Evolutionary conservation across 2,888 invertebrate species (phyloP).

Genomic region (Neoitamus cyanurus): DNA sequence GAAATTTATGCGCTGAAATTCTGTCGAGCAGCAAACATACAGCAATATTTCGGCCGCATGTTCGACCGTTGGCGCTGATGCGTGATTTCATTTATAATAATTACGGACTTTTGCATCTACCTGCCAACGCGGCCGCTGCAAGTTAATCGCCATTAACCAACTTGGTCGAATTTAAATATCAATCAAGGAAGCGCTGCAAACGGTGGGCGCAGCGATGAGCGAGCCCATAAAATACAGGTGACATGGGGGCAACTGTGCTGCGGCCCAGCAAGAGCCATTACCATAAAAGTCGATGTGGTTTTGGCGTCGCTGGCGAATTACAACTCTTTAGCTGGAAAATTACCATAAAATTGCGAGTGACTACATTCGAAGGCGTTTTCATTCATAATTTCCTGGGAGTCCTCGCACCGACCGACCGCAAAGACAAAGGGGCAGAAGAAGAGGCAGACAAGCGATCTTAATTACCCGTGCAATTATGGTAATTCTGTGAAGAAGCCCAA

Average conservation of each 20-base stretch:
- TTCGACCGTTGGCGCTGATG: not conserved
- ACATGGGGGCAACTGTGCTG: not conserved
- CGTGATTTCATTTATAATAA: not conserved
- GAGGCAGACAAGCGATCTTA: conserved; percentile 13
- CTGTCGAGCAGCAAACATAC: not conserved
- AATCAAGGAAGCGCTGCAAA: not conserved
- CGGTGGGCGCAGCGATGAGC: not conserved
- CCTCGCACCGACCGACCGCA: not conserved
- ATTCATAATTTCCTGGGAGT: conserved; percentile 21
- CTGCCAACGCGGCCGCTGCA: not conserved
- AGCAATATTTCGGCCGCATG: not conserved
- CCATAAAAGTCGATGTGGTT: conserved; percentile 6
- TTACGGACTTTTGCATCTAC: not conserved
- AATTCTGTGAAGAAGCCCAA: conserved; percentile 7
- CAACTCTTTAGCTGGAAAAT: conserved; percentile 24
- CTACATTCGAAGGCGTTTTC: not conserved
- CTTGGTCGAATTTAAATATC: not conserved
- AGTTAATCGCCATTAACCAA: not conserved
- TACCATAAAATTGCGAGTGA: conserved; percentile 21
- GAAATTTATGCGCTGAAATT: not conserved
- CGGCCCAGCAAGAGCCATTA: not conserved
- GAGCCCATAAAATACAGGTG: not conserved
- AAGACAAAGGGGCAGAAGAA: not conserved
- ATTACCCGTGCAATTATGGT: conserved; percentile 34
- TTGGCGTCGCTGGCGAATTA: conserved; percentile 2